Evolutionary conservation across 2,888 invertebrate genomes (phyloP).

Genomic region (Ectobius pallidus): DNA sequence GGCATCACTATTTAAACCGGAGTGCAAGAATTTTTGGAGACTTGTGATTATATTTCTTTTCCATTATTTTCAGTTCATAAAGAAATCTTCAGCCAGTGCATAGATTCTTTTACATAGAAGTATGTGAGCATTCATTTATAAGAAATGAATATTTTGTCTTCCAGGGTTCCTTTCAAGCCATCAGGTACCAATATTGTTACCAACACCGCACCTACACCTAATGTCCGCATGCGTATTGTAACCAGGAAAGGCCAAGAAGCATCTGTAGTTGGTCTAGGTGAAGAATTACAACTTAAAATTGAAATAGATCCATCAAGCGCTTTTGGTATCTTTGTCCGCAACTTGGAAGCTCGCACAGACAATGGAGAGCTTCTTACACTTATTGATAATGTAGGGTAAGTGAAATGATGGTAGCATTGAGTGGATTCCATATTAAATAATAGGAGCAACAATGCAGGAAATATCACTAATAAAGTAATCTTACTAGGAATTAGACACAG

Average conservation of each 20-base stretch:
- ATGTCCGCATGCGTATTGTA: constrained; percentile 55
- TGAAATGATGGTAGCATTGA: not conserved
- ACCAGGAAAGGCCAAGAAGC: constrained; percentile 54
- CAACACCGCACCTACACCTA: constrained; percentile 56
- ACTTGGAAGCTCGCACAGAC: constrained; percentile 56
- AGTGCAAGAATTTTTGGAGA: too few species aligned
- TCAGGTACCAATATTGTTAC: constrained; percentile 54
- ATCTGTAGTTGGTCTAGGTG: constrained; percentile 55
- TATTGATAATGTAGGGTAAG: constrained; percentile 55
- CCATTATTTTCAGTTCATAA: too few species aligned
- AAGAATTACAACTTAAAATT: constrained; percentile 54
- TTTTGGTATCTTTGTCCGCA: constrained; percentile 56
- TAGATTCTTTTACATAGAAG: too few species aligned
- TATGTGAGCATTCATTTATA: too few species aligned
- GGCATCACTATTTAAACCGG: too few species aligned
- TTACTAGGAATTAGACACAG: too few species aligned
- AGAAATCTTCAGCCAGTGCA: too few species aligned
- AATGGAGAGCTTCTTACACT: constrained; percentile 56
- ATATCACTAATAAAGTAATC: too few species aligned
- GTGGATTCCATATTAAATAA: too few species aligned
- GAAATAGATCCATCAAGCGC: constrained; percentile 55
- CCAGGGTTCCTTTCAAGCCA: constrained; percentile 53
- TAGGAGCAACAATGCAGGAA: too few species aligned
- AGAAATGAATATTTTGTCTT: too few species aligned
- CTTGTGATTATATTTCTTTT: too few species aligned